Percentiles rank a stretch among this genome's conserved stretches.
Conservation (phyloP, 2,113 vertebrate species). For the Dermatemys mawii region DNA sequence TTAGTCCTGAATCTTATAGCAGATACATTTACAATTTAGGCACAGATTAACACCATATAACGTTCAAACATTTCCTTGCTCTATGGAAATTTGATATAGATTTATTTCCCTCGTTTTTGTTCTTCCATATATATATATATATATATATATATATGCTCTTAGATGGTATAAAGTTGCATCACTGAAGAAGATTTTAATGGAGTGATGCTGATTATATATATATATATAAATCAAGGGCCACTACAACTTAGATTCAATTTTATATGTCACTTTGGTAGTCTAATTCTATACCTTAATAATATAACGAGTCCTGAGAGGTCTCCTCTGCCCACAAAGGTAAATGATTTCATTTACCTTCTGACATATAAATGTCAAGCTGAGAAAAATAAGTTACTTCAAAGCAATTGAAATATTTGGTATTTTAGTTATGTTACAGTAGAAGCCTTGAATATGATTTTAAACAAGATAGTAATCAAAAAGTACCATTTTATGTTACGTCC, state of each 20-base stretch:
- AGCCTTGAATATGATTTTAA: neutral
- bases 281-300: conserved; percentile 1
- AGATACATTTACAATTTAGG: neutral
- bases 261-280: neutral
- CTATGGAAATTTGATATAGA: neutral
- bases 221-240: neutral
- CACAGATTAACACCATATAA: neutral
- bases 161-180: too few relatives aligned
- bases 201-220: too few relatives aligned
- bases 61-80: neutral
- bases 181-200: too few relatives aligned
- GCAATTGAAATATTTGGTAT: neutral
- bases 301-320: neutral
- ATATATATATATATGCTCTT: too few relatives aligned
- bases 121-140: too few relatives aligned
- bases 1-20: neutral
- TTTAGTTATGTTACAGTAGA: too few relatives aligned
- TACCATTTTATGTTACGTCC: neutral
- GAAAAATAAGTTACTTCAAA: neutral
- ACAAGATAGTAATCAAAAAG: neutral
- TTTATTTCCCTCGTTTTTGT: neutral
- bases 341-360: neutral
- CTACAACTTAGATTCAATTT: neutral
- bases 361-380: neutral
- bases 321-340: neutral